Evolutionary conservation across 2,113 vertebrate genomes (phyloP), one percentile per base, ranked within the genome.

Genomic region (Irena cyanogastra): DNA sequence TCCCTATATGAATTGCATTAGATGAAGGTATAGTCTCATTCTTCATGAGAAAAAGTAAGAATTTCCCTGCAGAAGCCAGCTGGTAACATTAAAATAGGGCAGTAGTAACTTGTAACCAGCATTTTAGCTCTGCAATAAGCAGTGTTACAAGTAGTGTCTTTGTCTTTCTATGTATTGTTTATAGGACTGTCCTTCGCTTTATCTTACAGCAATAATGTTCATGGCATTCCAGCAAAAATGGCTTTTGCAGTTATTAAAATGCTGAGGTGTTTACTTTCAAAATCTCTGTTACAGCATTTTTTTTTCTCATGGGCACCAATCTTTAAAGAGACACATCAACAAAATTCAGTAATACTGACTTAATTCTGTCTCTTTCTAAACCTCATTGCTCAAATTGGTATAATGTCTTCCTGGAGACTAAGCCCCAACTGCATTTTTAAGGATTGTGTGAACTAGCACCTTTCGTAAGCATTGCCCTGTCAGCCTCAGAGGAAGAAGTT

Each of bases 81-180:
- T 93, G 88, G 85, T 60, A 90, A 56, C 69, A 84, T 71, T 95
- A 96, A 93, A 96, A 78, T 6, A 78, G 60, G 49, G 35, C 44
- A 90, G 27, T 3, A 2, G 9, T 44, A 95, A 88, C 30, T 49
- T 15, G 44, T 37, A 90, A 54, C 39, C 63, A 95, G 75, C 35
- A 60, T 86, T 94, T 88, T 78, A 83, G 85, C 30, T n/a, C 68
- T 95, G 72, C 81, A 89, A 90, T 72, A 82, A 92, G 56, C 59
- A 86, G 8, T 57, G 49, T 71, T 52, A 80, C 79, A 90, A 75
- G 59, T 35, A 85, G 23, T 53, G 33, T 65, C 66, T 91, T 94
- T 90, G 72, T 87, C 64, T 92, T 94, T 86, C 94, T 94, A 89
- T 90, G 88, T 68, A 42, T 64, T 90, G n/a, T 77, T 96, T 96